These are phyloP conservation scores for Cetoscarus ocellatus DNA, from an alignment of 2,797 vertebrate genomes.

Conservation along the genomic window DNA sequence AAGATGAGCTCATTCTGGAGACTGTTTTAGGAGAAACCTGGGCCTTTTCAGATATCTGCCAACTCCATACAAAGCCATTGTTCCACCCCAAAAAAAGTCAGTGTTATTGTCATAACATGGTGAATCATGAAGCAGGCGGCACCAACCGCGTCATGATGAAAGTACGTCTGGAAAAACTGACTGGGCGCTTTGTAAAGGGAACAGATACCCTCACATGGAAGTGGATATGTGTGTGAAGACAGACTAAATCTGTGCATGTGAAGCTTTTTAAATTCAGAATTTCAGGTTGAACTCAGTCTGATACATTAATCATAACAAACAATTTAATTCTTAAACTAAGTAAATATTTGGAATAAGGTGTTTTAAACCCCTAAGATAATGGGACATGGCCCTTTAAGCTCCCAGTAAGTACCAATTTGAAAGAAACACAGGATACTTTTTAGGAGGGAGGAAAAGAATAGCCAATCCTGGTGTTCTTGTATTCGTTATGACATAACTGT, in stretches of 20 bases:
- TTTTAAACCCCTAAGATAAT: too few species aligned
- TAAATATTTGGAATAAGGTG: too few species aligned
- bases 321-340: too few species aligned
- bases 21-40: conserved; percentile 40
- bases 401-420: too few species aligned
- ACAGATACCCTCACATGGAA: conserved; percentile 2
- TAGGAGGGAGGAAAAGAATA: too few species aligned
- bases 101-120: conserved; percentile 73
- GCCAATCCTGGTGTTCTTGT: not conserved
- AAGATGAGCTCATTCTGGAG: conserved; percentile 62
- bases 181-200: conserved; percentile 62
- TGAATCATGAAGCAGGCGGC: conserved; percentile 61
- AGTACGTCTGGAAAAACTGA: conserved; percentile 76
- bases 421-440: too few species aligned
- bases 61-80: conserved; percentile 71
- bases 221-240: too few species aligned
- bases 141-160: conserved; percentile 51
- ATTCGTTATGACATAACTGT: not conserved
- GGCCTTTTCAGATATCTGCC: conserved; percentile 54
- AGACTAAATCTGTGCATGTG: too few species aligned
- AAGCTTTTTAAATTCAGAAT: too few species aligned
- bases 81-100: conserved; percentile 54
- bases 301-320: too few species aligned
- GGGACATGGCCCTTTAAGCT: too few species aligned
- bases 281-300: too few species aligned